Evolutionary conservation across 2,888 invertebrate genomes (phyloP).

Genomic region (Caenorhabditis sp.): DNA sequence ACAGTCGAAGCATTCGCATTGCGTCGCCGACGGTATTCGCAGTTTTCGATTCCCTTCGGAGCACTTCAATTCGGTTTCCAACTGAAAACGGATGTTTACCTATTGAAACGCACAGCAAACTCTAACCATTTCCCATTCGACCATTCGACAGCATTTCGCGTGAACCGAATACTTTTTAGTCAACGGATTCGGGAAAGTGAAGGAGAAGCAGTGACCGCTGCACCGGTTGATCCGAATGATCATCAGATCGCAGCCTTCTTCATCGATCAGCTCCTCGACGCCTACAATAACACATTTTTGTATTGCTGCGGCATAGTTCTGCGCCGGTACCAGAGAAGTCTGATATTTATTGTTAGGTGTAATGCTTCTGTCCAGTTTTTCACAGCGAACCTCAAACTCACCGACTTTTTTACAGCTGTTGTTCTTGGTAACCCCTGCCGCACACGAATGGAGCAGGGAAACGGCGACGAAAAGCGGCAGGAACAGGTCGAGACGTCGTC

Average conservation of each 20-base stretch:
- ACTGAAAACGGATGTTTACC: conserved; percentile 54
- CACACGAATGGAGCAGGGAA: conserved; percentile 28
- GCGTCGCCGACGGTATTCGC: conserved; percentile 69
- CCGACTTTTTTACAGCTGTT: conserved; percentile 63
- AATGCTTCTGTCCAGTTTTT: too few relatives aligned
- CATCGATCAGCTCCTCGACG: conserved; percentile 71
- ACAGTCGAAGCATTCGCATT: conserved; percentile 74
- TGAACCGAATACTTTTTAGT: conserved; percentile 59
- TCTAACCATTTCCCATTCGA: conserved; percentile 70
- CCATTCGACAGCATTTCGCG: conserved; percentile 73
- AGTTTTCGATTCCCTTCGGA: conserved; percentile 60
- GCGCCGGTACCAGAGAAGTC: too few relatives aligned
- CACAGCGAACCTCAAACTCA: too few relatives aligned
- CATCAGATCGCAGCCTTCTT: conserved; percentile 72
- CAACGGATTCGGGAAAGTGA: conserved; percentile 70
- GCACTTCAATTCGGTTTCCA: conserved; percentile 68
- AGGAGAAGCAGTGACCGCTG: conserved; percentile 70
- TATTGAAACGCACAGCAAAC: too few relatives aligned
- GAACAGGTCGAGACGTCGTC: conserved; percentile 26
- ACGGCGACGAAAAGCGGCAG: conserved; percentile 16
- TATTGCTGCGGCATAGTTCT: too few relatives aligned
- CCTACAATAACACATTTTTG: too few relatives aligned
- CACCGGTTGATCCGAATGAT: conserved; percentile 73
- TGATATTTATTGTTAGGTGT: too few relatives aligned
- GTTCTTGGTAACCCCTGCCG: conserved; percentile 45